Percentiles rank a stretch among this genome's conserved stretches.
These are phyloP conservation scores for Ophioderma brevispina DNA, from an alignment of 35 echinoderm and acorn worm genomes.

Conservation along the genomic window DNA sequence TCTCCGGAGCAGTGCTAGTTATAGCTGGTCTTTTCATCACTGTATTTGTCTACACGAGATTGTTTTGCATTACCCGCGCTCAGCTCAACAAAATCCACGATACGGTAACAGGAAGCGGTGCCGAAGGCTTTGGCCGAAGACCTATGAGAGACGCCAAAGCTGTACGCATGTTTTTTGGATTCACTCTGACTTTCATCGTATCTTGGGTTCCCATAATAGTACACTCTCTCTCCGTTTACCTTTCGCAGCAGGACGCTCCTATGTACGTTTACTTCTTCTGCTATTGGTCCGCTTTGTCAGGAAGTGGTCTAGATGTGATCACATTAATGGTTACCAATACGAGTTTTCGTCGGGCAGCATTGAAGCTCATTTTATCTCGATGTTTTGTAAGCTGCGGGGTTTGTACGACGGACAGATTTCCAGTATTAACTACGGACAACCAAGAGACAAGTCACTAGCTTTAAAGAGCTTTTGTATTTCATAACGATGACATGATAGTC, in stretches of 20 bases:
- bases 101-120: no score
- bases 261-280: neutral
- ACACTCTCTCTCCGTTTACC: neutral
- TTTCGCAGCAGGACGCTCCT: neutral
- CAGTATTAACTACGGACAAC: no score
- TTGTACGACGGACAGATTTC: no score
- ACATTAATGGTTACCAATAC: neutral
- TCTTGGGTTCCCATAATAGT: neutral
- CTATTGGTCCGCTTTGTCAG: neutral
- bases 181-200: neutral
- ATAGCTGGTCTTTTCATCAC: neutral
- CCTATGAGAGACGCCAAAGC: neutral
- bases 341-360: neutral
- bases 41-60: neutral
- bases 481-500: no score
- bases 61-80: neutral
- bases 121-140: neutral
- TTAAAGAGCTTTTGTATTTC: no score
- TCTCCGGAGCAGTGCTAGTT: neutral
- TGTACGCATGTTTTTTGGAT: neutral
- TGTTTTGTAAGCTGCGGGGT: neutral
- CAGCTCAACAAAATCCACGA: neutral
- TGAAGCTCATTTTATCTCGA: neutral
- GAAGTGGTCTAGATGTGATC: neutral
- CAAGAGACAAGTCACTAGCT: no score